Evolutionary conservation across 2,113 vertebrate species (phyloP).

Genomic region (Lycaon pictus): DNA sequence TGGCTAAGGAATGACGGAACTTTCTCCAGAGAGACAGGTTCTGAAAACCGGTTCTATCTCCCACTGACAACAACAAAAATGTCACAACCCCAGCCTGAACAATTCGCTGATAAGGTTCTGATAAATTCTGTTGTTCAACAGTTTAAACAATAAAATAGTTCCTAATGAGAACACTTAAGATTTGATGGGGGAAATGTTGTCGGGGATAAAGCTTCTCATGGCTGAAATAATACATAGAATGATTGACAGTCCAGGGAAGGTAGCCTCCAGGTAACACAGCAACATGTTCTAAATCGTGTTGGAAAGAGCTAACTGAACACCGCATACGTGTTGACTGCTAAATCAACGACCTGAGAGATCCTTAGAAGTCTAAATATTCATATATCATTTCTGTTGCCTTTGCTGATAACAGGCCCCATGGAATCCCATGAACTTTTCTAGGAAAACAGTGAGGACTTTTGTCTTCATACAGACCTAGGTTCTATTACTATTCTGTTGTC

Average conservation of each 20-base stretch:
- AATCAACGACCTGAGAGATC: neutral
- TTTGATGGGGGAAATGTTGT: neutral
- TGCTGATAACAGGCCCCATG: neutral
- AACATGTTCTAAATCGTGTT: neutral
- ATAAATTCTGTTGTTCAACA: neutral
- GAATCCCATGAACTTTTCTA: neutral
- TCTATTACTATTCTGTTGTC: neutral
- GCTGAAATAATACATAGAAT: neutral
- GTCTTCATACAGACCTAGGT: neutral
- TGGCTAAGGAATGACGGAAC: neutral
- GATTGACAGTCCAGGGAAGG: neutral
- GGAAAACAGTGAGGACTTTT: neutral
- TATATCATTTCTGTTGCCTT: neutral
- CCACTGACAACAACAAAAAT: neutral
- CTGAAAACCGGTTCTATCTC: neutral
- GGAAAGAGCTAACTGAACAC: neutral
- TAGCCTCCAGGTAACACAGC: neutral
- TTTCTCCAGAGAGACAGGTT: neutral
- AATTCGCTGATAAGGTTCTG: neutral
- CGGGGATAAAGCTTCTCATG: neutral
- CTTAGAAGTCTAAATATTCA: neutral
- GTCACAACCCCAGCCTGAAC: neutral
- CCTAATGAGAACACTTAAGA: neutral
- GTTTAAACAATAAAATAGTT: slow-evolving; percentile 20
- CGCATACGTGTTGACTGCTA: neutral